A percentile compares a stretch with the other conserved stretches of the same genome.
These are phyloP conservation scores for Brachyistius frenatus DNA, from an alignment of 2,113 vertebrate genomes.

Conservation along the genomic window DNA sequence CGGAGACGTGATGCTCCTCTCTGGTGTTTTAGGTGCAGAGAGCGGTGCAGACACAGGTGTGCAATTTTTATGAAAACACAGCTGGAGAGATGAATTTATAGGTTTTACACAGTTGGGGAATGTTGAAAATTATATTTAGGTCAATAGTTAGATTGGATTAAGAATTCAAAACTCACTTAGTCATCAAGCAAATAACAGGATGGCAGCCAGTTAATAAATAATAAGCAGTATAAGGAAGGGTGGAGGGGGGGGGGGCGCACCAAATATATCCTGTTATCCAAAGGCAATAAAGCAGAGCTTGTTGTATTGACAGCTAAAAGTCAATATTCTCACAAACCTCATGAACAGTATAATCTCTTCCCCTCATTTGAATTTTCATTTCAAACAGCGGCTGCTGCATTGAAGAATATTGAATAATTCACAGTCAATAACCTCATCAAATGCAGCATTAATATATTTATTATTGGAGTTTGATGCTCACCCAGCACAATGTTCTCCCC, in stretches of 20 bases:
- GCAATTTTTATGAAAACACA: conserved; percentile 87
- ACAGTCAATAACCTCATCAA: conserved; percentile 46
- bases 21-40: conserved; percentile 85
- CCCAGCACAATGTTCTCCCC: conserved; percentile 2
- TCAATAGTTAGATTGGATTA: conserved; percentile 36
- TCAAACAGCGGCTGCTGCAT: conserved; percentile 31
- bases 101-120: conserved; percentile 16
- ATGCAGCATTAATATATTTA: conserved; percentile 29
- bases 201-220: conserved; percentile 13
- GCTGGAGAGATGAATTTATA: conserved; percentile 6
- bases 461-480: conserved; percentile 19
- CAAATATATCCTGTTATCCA: conserved; percentile 8
- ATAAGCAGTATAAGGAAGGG: neutral
- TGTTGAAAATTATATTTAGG: conserved; percentile 34
- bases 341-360: conserved; percentile 35
- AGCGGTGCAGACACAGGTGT: conserved; percentile 78
- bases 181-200: conserved; percentile 17
- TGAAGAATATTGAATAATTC: conserved; percentile 49
- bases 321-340: conserved; percentile 29
- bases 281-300: conserved; percentile 46
- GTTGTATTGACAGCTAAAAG: conserved; percentile 38
- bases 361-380: conserved; percentile 68
- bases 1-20: conserved; percentile 85
- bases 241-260: neutral
- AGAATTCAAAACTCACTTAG: conserved; percentile 10